These are phyloP conservation scores for Cybosia mesomella DNA, from an alignment of 2,888 invertebrate species.

Conservation along the genomic window DNA sequence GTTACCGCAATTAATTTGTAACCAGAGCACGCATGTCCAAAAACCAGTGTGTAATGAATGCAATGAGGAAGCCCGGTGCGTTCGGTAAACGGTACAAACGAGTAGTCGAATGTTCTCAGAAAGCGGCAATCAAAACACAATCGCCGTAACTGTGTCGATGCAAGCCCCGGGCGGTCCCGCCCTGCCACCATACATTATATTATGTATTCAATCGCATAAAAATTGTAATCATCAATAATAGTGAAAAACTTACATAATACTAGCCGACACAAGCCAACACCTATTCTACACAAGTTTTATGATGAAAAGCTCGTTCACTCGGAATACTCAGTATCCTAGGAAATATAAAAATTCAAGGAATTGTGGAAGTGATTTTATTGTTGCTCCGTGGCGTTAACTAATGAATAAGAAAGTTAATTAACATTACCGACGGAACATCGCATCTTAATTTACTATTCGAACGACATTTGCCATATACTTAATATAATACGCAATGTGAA, in stretches of 20 bases:
- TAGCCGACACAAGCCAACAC: constrained; percentile 16
- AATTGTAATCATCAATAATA: constrained; percentile 65
- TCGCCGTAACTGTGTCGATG: constrained; percentile 78
- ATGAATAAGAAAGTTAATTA: constrained; percentile 19
- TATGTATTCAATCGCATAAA: constrained; percentile 72
- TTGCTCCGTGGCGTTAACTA: constrained; percentile 5
- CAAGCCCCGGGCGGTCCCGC: constrained; percentile 59
- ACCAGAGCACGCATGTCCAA: constrained; percentile 62
- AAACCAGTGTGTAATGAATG: constrained; percentile 77
- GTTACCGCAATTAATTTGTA: constrained; percentile 51
- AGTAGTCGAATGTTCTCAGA: constrained; percentile 79
- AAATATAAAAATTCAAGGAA: constrained; percentile 2
- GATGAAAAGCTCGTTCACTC: constrained; percentile 9
- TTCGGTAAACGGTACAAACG: constrained; percentile 83
- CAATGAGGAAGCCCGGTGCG: constrained; percentile 72
- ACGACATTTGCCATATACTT: constrained; percentile 8
- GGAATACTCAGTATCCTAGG: not conserved
- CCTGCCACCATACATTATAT: constrained; percentile 67
- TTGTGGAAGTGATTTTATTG: constrained; percentile 8
- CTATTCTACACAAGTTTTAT: constrained; percentile 27
- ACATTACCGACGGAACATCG: constrained; percentile 2
- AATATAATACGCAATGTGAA: not conserved
- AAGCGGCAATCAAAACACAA: constrained; percentile 82
- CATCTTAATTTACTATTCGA: constrained; percentile 11
- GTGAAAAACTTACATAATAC: constrained; percentile 40